phyloP scores from a whole-genome alignment of 1,140 invertebrate genomes.

The Dolichoris vasculosae region DNA sequence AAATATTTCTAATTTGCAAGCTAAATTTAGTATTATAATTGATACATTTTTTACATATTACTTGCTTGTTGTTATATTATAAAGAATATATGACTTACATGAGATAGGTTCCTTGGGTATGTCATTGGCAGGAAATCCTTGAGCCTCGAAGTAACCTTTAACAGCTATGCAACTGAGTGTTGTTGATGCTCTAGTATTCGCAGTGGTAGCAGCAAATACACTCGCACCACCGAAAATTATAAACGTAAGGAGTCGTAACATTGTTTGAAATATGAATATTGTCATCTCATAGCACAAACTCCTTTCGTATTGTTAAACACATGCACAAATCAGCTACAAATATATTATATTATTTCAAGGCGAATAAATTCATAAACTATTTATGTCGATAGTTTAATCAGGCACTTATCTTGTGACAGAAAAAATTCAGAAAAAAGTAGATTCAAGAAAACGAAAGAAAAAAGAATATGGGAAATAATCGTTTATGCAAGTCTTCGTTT shows the following conservation, averaged over 20 bases:
- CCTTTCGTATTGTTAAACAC: background rate
- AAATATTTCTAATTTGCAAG: background rate
- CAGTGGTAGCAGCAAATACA: slow-evolving; percentile 52
- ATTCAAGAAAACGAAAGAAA: too few species aligned
- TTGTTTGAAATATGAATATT: too few species aligned
- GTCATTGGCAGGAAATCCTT: slow-evolving; percentile 69
- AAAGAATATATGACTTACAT: slow-evolving; percentile 63
- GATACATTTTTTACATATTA: background rate
- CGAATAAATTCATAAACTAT: too few species aligned
- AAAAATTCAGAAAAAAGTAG: too few species aligned
- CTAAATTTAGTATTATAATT: background rate
- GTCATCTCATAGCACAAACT: background rate
- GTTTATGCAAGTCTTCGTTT: too few species aligned
- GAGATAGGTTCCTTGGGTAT: slow-evolving; percentile 71
- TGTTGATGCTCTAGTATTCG: background rate
- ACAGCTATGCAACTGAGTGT: slow-evolving; percentile 67
- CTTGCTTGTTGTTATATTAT: background rate
- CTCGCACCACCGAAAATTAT: slow-evolving; percentile 44
- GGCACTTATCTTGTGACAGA: too few species aligned
- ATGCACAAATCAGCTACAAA: background rate
- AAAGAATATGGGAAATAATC: too few species aligned
- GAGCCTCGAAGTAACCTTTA: slow-evolving; percentile 67
- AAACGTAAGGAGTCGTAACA: slow-evolving; percentile 65
- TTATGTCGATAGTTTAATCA: too few species aligned
- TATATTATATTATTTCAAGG: too few species aligned